Percentiles rank a stretch among this genome's conserved stretches.
Evolutionary conservation across 1,140 invertebrate species (phyloP).

Genomic region (Alviniconcha marisindica): DNA sequence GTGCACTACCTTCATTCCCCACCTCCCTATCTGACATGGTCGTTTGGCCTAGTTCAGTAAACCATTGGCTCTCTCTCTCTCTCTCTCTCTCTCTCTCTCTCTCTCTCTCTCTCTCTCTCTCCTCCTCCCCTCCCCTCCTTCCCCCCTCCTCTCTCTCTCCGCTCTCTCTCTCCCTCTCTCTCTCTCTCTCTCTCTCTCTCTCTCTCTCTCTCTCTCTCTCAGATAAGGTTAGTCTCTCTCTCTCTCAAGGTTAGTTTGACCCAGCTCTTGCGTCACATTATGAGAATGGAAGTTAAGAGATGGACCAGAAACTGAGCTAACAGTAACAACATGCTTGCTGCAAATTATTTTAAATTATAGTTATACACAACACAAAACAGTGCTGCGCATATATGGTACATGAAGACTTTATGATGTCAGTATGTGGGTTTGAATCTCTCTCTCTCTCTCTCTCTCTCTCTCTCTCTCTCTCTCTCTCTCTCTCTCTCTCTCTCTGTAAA

Average conservation of each 20-base stretch:
- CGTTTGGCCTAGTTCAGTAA: neutral
- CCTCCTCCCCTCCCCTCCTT: neutral
- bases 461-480: no score
- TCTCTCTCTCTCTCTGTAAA: no score
- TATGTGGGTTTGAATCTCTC: no score
- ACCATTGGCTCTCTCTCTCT: neutral
- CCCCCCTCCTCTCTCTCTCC: neutral
- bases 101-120: neutral
- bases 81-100: neutral
- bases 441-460: no score
- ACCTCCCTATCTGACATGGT: neutral
- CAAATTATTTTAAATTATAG: no score
- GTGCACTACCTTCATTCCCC: neutral
- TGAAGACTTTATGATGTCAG: no score
- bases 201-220: neutral
- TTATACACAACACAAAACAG: no score
- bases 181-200: no score
- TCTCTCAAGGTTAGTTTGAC: neutral
- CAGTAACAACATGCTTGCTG: no score
- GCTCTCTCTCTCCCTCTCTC: neutral
- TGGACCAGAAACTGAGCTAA: no score
- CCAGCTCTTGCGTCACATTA: neutral
- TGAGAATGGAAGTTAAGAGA: neutral
- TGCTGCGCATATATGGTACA: no score
- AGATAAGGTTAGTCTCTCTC: neutral